Evolutionary conservation across 2,888 invertebrate species (phyloP).

Genomic region (Plagodis dolabraria): DNA sequence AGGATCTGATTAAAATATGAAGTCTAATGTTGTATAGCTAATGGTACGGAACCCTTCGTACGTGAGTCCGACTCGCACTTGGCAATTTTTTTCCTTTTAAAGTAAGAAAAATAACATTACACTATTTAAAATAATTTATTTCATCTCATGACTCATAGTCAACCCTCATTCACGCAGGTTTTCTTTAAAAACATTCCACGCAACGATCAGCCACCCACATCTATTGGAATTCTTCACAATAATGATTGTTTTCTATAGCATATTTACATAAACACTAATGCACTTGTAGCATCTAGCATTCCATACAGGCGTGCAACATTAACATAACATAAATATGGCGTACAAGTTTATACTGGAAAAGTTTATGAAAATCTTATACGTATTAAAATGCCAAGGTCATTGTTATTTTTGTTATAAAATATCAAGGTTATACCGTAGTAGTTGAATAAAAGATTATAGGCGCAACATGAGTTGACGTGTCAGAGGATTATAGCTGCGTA

Average conservation of each 20-base stretch:
- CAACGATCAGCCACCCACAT: background rate
- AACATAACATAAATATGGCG: background rate
- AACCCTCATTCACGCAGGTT: background rate
- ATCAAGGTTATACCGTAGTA: too few species aligned
- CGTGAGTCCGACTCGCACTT: too few species aligned
- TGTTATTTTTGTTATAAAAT: background rate
- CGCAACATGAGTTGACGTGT: too few species aligned
- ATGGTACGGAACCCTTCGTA: too few species aligned
- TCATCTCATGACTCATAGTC: background rate
- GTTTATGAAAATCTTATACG: background rate
- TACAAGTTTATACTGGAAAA: background rate
- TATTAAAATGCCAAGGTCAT: too few species aligned
- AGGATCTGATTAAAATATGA: too few species aligned
- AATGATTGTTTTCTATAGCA: background rate
- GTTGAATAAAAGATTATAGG: too few species aligned
- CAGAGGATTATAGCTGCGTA: too few species aligned
- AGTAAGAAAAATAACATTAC: too few species aligned
- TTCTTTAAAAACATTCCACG: background rate
- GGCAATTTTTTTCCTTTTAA: too few species aligned
- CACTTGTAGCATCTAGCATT: slow-evolving; percentile 4
- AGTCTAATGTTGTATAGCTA: too few species aligned
- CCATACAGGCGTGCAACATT: background rate
- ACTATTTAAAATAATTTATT: too few species aligned
- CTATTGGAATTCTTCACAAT: background rate
- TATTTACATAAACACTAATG: slow-evolving; percentile 7